phyloP scores from a whole-genome alignment of 2,888 invertebrate genomes.

The Drosophila pullipes region DNA sequence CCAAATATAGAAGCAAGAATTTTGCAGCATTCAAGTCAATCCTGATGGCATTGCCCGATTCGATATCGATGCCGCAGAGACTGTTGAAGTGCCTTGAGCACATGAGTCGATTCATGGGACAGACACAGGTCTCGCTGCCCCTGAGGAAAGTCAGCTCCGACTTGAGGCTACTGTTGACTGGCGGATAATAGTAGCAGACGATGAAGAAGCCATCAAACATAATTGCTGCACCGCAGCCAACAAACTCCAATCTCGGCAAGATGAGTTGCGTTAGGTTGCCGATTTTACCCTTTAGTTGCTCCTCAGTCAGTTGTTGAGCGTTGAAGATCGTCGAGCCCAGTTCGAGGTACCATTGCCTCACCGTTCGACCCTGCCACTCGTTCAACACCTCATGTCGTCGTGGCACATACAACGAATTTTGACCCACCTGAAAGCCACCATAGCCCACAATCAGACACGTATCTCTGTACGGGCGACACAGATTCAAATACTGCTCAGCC shows the following conservation, averaged over 20 bases:
- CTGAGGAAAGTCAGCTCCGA: neutral
- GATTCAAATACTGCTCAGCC: conserved; percentile 51
- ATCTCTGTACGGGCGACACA: conserved; percentile 34
- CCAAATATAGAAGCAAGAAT: neutral
- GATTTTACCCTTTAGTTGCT: neutral
- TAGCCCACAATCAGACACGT: conserved; percentile 44
- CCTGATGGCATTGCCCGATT: neutral
- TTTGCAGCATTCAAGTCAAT: neutral
- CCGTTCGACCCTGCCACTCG: conserved; percentile 44
- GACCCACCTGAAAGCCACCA: conserved; percentile 27
- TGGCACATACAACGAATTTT: conserved; percentile 39
- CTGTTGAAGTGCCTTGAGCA: conserved; percentile 46
- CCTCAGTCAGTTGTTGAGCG: neutral
- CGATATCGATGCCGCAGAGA: conserved; percentile 54
- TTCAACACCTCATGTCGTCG: neutral
- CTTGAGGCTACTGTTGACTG: neutral
- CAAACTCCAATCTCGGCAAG: conserved; percentile 47
- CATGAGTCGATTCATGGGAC: conserved; percentile 10
- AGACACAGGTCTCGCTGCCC: conserved; percentile 25
- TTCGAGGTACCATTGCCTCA: conserved; percentile 42
- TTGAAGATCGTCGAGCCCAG: neutral
- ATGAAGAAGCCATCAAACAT: conserved; percentile 57
- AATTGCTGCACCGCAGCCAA: conserved; percentile 50
- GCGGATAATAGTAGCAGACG: conserved; percentile 57
- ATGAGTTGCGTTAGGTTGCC: conserved; percentile 34